Percentiles rank a stretch among this genome's conserved stretches.
These are phyloP conservation scores for Tolmerus cingulatus DNA, from an alignment of 2,888 invertebrate species.

Conservation along the genomic window DNA sequence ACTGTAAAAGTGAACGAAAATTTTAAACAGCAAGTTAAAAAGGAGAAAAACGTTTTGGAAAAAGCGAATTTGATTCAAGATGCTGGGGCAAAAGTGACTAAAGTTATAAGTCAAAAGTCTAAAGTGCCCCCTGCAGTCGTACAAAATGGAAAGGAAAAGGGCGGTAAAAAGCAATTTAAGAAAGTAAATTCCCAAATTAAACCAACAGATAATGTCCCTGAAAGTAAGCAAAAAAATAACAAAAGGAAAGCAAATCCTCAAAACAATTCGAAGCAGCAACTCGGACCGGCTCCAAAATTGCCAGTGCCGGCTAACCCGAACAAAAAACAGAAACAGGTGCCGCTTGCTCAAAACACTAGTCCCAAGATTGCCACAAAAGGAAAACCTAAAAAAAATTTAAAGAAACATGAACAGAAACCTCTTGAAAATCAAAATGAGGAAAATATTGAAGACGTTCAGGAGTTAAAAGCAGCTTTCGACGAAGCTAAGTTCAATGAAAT, in stretches of 20 bases:
- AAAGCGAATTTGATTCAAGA: not conserved
- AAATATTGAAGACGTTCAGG: not conserved
- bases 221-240: not conserved
- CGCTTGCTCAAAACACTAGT: not conserved
- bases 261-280: not conserved
- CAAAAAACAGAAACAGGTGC: not conserved
- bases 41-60: not conserved
- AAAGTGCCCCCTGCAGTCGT: not conserved
- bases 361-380: not conserved
- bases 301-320: not conserved
- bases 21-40: not conserved
- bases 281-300: not conserved
- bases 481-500: constrained; percentile 55
- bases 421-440: not conserved
- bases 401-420: not conserved
- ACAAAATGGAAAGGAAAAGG: not conserved
- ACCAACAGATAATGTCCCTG: not conserved
- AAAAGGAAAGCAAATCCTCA: not conserved
- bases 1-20: not conserved
- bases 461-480: constrained; percentile 51
- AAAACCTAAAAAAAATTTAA: not conserved
- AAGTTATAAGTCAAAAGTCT: not conserved
- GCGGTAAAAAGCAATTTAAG: not conserved
- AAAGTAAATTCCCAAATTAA: not conserved
- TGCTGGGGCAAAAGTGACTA: not conserved